Conservation (phyloP, 2,888 invertebrate species). For the Microctonus brassicae region DNA sequence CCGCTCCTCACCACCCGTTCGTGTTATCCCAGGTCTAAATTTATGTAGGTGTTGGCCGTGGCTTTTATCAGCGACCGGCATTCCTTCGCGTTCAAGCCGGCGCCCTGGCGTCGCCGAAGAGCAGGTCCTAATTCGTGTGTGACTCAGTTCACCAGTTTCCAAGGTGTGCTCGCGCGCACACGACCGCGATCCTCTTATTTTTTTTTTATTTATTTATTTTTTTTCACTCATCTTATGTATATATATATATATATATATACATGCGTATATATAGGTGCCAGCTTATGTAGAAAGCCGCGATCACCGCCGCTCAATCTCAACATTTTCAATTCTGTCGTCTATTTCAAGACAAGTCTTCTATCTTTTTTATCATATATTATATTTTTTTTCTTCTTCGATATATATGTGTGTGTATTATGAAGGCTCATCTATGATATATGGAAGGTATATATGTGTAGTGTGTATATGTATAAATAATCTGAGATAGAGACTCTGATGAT, state of each 20-base stretch:
- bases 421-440: too few species aligned
- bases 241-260: not conserved
- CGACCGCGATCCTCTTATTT: not conserved
- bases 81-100: conserved; percentile 65
- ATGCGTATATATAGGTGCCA: too few species aligned
- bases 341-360: not conserved
- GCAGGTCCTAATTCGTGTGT: conserved; percentile 69
- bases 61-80: conserved; percentile 69
- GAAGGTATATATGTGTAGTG: too few species aligned
- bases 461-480: too few species aligned
- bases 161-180: not conserved
- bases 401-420: too few species aligned
- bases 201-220: conserved; percentile 28
- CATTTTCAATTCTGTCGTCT: conserved; percentile 26
- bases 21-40: conserved; percentile 62
- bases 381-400: not conserved
- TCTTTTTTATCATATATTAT: not conserved
- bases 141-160: conserved; percentile 26
- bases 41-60: conserved; percentile 69
- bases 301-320: not conserved
- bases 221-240: not conserved
- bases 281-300: not conserved
- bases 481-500: too few species aligned
- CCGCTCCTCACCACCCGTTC: conserved; percentile 35
- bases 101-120: conserved; percentile 67